Conservation (phyloP, 2,113 vertebrate species). For the Pygoscelis antarcticus region DNA sequence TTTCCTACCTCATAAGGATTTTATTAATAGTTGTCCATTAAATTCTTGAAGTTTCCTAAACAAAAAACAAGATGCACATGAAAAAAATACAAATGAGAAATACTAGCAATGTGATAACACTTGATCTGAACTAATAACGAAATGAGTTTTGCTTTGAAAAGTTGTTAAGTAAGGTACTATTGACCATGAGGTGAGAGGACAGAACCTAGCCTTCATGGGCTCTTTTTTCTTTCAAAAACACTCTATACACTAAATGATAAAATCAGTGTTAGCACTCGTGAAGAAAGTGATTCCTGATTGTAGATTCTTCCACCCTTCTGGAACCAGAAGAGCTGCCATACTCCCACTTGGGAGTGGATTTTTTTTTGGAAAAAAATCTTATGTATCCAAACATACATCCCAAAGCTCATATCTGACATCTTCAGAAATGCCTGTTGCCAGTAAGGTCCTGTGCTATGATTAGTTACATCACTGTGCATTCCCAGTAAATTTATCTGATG, state of each 20-base stretch:
- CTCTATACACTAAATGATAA: fast-evolving
- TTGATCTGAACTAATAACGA: not conserved
- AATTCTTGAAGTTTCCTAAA: not conserved
- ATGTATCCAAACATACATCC: not conserved
- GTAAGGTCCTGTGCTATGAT: not conserved
- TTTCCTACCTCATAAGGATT: not conserved
- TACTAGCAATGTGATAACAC: not conserved
- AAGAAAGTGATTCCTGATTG: not conserved
- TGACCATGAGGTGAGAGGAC: not conserved
- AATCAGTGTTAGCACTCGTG: not conserved
- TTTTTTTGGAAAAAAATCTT: not conserved
- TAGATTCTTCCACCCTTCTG: not conserved
- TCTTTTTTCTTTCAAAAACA: not conserved
- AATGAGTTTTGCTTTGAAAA: not conserved
- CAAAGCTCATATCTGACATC: not conserved
- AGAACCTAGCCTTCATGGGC: not conserved
- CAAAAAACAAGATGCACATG: not conserved
- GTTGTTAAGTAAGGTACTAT: not conserved
- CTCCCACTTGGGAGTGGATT: not conserved
- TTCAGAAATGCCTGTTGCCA: not conserved
- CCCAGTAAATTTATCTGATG: not conserved
- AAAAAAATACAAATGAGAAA: not conserved
- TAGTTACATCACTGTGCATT: not conserved
- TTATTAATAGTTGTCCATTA: not conserved
- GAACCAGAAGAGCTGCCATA: not conserved